These are phyloP conservation scores for Aplochiton taeniatus DNA, from an alignment of 2,797 vertebrate genomes.

Conservation along the genomic window DNA sequence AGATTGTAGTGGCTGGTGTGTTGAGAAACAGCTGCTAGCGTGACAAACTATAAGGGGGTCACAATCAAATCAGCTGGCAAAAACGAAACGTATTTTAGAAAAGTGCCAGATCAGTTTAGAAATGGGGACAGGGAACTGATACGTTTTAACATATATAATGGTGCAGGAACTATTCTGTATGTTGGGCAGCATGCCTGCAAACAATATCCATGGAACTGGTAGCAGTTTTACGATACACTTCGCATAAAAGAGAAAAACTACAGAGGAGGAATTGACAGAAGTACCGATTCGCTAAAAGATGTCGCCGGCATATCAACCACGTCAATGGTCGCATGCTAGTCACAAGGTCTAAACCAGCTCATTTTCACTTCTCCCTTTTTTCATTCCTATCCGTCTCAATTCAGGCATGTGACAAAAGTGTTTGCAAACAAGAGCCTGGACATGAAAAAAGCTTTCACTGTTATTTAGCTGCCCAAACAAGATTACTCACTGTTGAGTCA, in stretches of 20 bases:
- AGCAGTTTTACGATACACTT: too few relatives aligned
- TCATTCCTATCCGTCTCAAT: constrained; percentile 6
- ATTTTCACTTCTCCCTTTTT: constrained; percentile 24
- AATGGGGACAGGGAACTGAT: too few relatives aligned
- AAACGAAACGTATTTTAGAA: background rate
- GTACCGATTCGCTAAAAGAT: too few relatives aligned
- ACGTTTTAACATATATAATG: too few relatives aligned
- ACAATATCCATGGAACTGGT: too few relatives aligned
- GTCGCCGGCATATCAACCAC: too few relatives aligned
- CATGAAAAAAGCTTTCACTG: constrained; percentile 8
- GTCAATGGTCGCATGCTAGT: background rate
- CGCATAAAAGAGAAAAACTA: too few relatives aligned
- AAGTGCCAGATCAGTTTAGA: too few relatives aligned
- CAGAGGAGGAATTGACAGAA: too few relatives aligned
- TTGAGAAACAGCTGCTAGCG: constrained; percentile 36
- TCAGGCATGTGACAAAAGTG: constrained; percentile 8
- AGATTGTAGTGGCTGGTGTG: background rate
- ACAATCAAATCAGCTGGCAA: constrained; percentile 25
- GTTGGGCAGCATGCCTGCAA: too few relatives aligned
- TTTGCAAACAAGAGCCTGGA: constrained; percentile 15
- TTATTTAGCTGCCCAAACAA: constrained; percentile 31
- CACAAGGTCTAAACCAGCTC: constrained; percentile 33
- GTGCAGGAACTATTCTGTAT: too few relatives aligned
- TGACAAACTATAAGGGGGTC: constrained; percentile 2
- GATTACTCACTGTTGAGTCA: constrained; percentile 35